phyloP scores from a whole-genome alignment of 2,888 invertebrate species.

The Polyommatus icarus region DNA sequence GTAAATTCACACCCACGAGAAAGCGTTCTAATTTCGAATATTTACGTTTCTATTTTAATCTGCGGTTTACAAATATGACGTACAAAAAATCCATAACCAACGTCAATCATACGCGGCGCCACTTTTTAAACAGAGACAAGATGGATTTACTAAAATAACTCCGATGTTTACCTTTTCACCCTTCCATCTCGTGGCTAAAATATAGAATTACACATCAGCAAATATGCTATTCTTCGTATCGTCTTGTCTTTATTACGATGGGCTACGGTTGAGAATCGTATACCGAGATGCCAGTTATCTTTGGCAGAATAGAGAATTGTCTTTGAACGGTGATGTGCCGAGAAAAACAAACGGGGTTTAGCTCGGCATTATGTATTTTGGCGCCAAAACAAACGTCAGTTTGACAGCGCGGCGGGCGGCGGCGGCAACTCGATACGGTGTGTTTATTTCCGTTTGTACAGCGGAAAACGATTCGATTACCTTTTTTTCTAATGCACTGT shows the following conservation, averaged over 20 bases:
- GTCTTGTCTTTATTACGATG: constrained; percentile 36
- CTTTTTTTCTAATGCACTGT: constrained; percentile 55
- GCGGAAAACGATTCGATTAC: constrained; percentile 76
- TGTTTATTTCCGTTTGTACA: constrained; percentile 73
- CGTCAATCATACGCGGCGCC: constrained; percentile 75
- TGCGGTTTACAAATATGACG: constrained; percentile 43
- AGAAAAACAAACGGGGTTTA: constrained; percentile 77
- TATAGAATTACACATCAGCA: constrained; percentile 75
- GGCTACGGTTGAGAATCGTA: constrained; percentile 52
- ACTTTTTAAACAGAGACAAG: constrained; percentile 72
- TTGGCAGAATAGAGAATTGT: constrained; percentile 49
- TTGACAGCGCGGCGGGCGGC: constrained; percentile 79
- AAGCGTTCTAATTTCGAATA: constrained; percentile 29
- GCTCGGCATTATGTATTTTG: constrained; percentile 79
- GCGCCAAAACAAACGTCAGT: constrained; percentile 80
- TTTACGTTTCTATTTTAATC: constrained; percentile 43
- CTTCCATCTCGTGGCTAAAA: constrained; percentile 76
- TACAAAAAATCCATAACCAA: constrained; percentile 55
- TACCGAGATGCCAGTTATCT: constrained; percentile 40
- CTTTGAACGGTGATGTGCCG: constrained; percentile 68
- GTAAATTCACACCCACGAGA: constrained; percentile 20
- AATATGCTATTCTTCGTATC: constrained; percentile 46
- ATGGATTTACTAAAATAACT: constrained; percentile 77
- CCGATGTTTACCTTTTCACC: constrained; percentile 77
- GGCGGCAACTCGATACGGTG: constrained; percentile 74